Evolutionary conservation across 2,888 invertebrate species (phyloP), one percentile per base, ranked within the genome.

Genomic region (Agrotis clavis): DNA sequence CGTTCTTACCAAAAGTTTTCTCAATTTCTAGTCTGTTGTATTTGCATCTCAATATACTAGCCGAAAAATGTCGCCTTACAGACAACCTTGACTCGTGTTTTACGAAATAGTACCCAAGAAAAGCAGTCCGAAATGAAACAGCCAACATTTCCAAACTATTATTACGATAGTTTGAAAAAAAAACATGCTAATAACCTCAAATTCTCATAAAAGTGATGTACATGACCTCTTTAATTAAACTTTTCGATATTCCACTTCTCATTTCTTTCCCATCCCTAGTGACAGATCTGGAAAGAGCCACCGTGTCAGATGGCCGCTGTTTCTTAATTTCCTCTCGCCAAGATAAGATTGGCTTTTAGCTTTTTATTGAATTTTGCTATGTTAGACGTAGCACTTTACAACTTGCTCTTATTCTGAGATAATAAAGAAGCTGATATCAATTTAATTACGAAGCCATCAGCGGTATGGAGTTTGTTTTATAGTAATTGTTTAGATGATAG

Each of bases 301-400:
- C 93, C 93, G 94, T 94, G 96, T 96, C 96, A 95, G 96, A 94
- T 96, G 96, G 94, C 93, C 95, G 94, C 95, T 96, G 95, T 95
- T 96, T 96, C 96, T 96, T 96, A 96, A 96, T 96, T 96, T 96
- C 96, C 96, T 96, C 94, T 94, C 89, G 89, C 90, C 80, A 89
- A 95, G 96, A 96, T 96, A 96, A 96, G 96, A 96, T 95, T 96
- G 95, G 96, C 96, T 96, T 96, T 96, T 95, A 95, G 96, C 94
- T 96, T 96, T 96, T 96, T 96, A 96, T 96, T 96, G 95, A 96
- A 95, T 96, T 96, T 95, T 95, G 57, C 95, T 94, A 88, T 94
- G 92, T 93, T 92, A 93, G 91, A 92, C 91, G 91, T 84, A 90
- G 89, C 92, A 92, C 91, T 94, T 95, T 94, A 94, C 92, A 92